Base-by-base conservation (phyloP, 2,888 invertebrate genomes). In the Drosophila kambysellisi region DNA sequence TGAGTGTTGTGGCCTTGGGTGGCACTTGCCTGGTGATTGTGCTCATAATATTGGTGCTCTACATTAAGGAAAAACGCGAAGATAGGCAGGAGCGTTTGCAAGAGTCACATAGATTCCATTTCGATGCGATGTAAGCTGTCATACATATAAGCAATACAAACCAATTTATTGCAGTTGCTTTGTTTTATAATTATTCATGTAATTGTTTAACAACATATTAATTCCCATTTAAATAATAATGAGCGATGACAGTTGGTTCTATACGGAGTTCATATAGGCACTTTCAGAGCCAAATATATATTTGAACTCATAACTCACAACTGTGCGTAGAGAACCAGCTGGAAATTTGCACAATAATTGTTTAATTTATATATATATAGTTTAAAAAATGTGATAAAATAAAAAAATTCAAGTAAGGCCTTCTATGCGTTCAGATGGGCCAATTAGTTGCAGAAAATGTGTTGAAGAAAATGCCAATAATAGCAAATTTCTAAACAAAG, bases 1-100 rank as follows among this genome's bases (percentile, higher is more conserved):
- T 98, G 93, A 98, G 98, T 91, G 98, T 98, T 0, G 96, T 96
- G 72, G 98, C 98, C 0, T 94, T 99, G 67, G 95, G 97, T 8
- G 97, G 96, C 17, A 97, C 98, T 15, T 97, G 98, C 92, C 94
- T 96, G 53, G 94, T 98, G 43, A 97, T 99, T 73, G 96, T 96
- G 66, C 94, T 96, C n/a, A 96, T 98, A 88, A 98, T 98, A 65
- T 95, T 96, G 37, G 96, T 96, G 57, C 94, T 99, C 50, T 97
- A 98, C 92, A 97, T 97, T 95, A 97, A 97, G 91, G 99, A 99
- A 93, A 95, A 96, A 83, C 95, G 96, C 77, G 97, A 97, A 86
- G 97, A 97, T 92, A 95, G 95, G 84, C 95, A 95, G 78, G 97
- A 97, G 90, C 95, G 95, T 81, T 92, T 96, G 59, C 96, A 96